These are phyloP conservation scores for Artemia sinica DNA, from an alignment of 2,888 invertebrate species.

Conservation along the genomic window DNA sequence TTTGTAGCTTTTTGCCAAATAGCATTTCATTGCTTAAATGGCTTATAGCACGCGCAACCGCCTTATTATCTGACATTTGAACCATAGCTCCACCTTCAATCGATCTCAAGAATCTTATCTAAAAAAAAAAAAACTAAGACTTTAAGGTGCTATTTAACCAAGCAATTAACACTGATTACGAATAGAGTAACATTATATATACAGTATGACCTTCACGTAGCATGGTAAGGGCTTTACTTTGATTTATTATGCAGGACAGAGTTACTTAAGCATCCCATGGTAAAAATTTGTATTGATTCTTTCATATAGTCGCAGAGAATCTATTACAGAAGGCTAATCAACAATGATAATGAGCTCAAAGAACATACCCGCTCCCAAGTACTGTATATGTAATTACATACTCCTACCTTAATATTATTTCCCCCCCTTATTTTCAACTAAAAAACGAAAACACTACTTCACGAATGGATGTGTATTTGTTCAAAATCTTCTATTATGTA, in stretches of 20 bases:
- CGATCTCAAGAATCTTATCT: slow-evolving; percentile 91
- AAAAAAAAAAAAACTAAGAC: slow-evolving; percentile 25
- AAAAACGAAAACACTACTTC: slow-evolving; percentile 17
- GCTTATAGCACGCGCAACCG: slow-evolving; percentile 84
- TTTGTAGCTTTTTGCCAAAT: slow-evolving; percentile 56
- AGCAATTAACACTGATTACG: background rate
- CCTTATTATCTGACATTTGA: slow-evolving; percentile 88
- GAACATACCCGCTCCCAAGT: no score
- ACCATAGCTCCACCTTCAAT: slow-evolving; percentile 99
- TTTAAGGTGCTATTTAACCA: background rate
- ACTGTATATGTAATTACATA: no score
- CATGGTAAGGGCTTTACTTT: no score
- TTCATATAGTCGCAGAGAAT: no score
- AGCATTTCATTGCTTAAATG: slow-evolving; percentile 77
- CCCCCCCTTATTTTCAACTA: slow-evolving; percentile 5
- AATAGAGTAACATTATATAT: no score
- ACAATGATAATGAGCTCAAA: no score
- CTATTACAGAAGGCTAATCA: no score
- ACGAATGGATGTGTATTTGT: background rate
- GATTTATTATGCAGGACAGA: no score
- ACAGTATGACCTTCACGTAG: no score
- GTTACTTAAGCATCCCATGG: no score
- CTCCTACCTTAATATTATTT: no score
- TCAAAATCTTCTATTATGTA: slow-evolving; percentile 2
- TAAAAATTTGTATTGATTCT: no score